Evolutionary conservation across 2,113 vertebrate genomes (phyloP).

Genomic region (Oreochromis spilurus): DNA sequence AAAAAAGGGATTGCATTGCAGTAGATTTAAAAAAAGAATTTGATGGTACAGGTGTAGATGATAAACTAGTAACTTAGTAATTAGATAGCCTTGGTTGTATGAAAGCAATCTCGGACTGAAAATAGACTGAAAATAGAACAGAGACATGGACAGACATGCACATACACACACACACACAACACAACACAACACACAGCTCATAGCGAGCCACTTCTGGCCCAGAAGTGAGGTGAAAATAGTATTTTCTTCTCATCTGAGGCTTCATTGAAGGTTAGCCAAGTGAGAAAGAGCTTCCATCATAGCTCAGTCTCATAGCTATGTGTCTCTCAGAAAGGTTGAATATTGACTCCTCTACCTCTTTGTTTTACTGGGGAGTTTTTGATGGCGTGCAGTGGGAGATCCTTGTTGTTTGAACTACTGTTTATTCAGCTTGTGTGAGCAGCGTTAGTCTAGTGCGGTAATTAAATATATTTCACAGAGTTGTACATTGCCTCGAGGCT

Average conservation of each 20-base stretch:
- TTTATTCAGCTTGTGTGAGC: constrained; percentile 15
- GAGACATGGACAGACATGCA: not conserved
- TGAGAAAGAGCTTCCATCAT: constrained; percentile 65
- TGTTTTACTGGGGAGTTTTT: constrained; percentile 30
- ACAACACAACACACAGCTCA: not conserved
- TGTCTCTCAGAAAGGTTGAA: constrained; percentile 45
- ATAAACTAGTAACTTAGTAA: not conserved
- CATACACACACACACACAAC: not conserved
- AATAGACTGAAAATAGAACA: constrained; percentile 18
- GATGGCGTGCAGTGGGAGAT: not conserved
- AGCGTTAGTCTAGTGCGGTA: not conserved
- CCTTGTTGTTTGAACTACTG: constrained; percentile 10
- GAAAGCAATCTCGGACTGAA: constrained; percentile 9
- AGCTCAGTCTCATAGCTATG: constrained; percentile 38
- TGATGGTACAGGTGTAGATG: not conserved
- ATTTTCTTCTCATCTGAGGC: constrained; percentile 73
- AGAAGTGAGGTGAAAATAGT: constrained; percentile 74
- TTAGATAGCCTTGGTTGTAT: not conserved
- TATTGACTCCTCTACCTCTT: constrained; percentile 45
- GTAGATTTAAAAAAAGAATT: not conserved
- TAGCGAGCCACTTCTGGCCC: constrained; percentile 57
- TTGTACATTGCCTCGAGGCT: not conserved
- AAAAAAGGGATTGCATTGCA: not conserved
- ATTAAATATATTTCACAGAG: constrained; percentile 42
- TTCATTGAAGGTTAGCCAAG: constrained; percentile 77